These are phyloP conservation scores for Tyrannus savana DNA, from an alignment of 2,113 vertebrate genomes.

Conservation along the genomic window DNA sequence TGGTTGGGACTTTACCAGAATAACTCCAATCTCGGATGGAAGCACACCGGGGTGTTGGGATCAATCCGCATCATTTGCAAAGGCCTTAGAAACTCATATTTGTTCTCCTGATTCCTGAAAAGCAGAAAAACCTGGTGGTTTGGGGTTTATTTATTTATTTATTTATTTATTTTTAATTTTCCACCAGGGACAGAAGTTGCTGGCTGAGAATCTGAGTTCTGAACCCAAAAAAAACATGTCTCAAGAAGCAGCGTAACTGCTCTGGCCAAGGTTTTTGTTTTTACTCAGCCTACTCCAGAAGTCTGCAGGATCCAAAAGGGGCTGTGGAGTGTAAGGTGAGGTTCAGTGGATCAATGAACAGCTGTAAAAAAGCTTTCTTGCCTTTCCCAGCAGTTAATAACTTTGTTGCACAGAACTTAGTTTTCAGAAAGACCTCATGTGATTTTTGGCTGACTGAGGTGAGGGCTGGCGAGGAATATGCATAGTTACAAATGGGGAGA, in stretches of 20 bases:
- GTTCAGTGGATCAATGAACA: background rate
- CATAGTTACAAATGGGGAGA: background rate
- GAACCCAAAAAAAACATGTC: conserved; percentile 46
- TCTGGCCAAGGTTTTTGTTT: conserved; percentile 12
- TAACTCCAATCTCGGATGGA: background rate
- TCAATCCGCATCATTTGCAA: background rate
- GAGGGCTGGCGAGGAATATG: background rate
- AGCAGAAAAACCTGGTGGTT: background rate
- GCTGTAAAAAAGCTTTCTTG: conserved; percentile 46
- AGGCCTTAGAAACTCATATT: background rate
- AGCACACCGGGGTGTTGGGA: background rate
- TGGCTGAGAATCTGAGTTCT: conserved; percentile 17
- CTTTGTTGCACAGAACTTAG: background rate
- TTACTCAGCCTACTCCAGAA: conserved; percentile 13
- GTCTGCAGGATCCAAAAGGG: background rate
- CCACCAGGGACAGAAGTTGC: background rate
- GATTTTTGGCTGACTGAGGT: conserved; percentile 37
- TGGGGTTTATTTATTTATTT: background rate
- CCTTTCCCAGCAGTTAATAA: conserved; percentile 54
- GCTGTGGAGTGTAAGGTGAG: background rate
- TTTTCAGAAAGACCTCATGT: conserved; percentile 27
- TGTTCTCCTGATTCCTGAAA: conserved; percentile 39
- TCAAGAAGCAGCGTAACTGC: background rate
- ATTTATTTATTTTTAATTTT: background rate
- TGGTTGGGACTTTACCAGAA: background rate